phyloP scores from a whole-genome alignment of 2,113 vertebrate species.

The Cyprinodon variegatus region DNA sequence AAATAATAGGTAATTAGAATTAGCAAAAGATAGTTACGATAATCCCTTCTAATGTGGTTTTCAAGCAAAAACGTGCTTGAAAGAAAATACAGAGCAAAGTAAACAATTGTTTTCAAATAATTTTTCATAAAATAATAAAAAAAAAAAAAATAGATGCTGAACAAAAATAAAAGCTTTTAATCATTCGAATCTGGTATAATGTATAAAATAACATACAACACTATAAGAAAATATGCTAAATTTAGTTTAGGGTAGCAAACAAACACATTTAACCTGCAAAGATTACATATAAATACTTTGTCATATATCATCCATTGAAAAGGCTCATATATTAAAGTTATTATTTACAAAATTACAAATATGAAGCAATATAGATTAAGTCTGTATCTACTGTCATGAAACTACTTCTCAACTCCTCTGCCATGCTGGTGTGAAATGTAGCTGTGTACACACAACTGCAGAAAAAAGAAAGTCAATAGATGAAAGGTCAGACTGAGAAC shows the following conservation, averaged over 20 bases:
- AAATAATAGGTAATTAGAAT: background rate
- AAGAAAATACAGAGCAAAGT: background rate
- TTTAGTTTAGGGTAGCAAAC: background rate
- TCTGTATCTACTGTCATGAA: background rate
- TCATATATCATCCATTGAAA: background rate
- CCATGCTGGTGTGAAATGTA: background rate
- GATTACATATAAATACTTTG: background rate
- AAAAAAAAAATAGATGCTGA: background rate
- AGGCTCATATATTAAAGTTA: background rate
- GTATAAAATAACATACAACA: background rate
- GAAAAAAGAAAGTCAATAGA: background rate
- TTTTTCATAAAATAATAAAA: background rate
- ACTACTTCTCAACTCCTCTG: constrained; percentile 1
- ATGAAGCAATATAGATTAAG: background rate
- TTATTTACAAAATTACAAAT: background rate
- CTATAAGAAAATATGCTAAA: background rate
- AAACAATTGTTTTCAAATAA: background rate
- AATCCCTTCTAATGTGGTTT: background rate
- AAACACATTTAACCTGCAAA: background rate
- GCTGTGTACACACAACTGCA: background rate
- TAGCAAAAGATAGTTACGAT: background rate
- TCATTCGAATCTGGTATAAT: background rate
- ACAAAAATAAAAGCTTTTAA: background rate
- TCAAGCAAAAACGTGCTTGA: background rate
- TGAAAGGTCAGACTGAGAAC: background rate